Evolutionary conservation across 2,888 invertebrate species (phyloP).

Genomic region (Meliscaeva auricollis): DNA sequence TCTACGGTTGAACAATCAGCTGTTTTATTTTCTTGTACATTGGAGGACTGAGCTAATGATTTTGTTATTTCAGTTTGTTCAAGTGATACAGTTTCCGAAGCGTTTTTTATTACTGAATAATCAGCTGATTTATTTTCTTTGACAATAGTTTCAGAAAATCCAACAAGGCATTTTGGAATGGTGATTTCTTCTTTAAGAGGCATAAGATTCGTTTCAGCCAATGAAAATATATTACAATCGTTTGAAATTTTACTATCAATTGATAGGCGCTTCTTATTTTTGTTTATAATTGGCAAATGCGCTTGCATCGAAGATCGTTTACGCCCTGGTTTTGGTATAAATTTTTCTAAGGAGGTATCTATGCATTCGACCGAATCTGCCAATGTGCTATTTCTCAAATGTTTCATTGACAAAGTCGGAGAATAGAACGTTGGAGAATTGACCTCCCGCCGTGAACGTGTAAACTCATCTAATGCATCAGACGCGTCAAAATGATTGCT

Average conservation of each 20-base stretch:
- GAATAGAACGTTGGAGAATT: slow-evolving; percentile 30
- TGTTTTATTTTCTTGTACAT: background rate
- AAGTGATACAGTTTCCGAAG: too few species aligned
- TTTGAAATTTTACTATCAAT: background rate
- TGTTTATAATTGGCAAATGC: background rate
- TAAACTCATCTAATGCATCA: slow-evolving; percentile 21
- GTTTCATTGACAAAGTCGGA: slow-evolving; percentile 15
- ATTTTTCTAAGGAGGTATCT: slow-evolving; percentile 6
- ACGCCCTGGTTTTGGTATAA: slow-evolving; percentile 11
- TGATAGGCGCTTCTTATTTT: background rate
- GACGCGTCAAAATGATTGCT: slow-evolving; percentile 22
- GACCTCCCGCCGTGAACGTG: background rate
- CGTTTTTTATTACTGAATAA: too few species aligned
- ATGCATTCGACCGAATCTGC: background rate
- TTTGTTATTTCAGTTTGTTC: too few species aligned
- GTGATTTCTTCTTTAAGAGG: background rate
- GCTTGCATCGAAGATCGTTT: slow-evolving; percentile 1
- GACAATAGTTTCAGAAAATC: background rate
- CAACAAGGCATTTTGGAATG: background rate
- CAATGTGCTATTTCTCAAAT: slow-evolving; percentile 24
- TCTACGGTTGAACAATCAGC: background rate
- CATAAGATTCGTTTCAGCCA: background rate
- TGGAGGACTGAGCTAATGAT: too few species aligned
- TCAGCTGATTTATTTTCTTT: too few species aligned
- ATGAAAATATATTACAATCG: too few species aligned